Conservation (phyloP, 2,888 invertebrate genomes). For the Acrobasis suavella region DNA sequence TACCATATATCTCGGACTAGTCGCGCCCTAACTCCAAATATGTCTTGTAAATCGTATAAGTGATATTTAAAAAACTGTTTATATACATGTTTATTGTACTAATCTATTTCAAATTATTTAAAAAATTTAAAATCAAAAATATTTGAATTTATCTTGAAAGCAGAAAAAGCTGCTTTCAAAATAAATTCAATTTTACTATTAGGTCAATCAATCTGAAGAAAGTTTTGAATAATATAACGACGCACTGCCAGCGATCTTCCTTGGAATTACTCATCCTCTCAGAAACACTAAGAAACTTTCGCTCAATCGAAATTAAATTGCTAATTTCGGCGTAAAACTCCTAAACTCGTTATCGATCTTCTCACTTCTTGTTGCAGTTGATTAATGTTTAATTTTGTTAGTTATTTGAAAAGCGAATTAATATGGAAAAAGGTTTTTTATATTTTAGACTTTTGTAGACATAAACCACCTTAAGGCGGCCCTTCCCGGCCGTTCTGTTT, state of each 20-base stretch:
- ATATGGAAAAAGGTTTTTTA: not conserved
- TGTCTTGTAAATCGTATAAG: too few relatives aligned
- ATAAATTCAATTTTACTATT: conserved; percentile 27
- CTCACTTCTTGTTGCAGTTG: conserved; percentile 29
- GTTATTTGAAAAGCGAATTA: not conserved
- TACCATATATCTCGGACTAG: too few relatives aligned
- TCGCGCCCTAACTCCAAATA: too few relatives aligned
- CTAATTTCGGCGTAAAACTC: conserved; percentile 64
- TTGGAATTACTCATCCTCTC: conserved; percentile 60
- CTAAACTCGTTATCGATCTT: conserved; percentile 60
- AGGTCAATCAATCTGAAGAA: conserved; percentile 60
- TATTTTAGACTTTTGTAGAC: not conserved
- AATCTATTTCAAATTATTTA: too few relatives aligned
- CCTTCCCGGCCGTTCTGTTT: too few relatives aligned
- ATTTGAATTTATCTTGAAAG: too few relatives aligned
- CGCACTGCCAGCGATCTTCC: conserved; percentile 46
- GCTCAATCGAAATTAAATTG: conserved; percentile 67
- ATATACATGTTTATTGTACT: too few relatives aligned
- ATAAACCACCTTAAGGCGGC: too few relatives aligned
- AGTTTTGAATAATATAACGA: conserved; percentile 53
- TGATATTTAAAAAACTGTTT: too few relatives aligned
- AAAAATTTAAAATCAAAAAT: too few relatives aligned
- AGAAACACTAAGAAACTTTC: conserved; percentile 59
- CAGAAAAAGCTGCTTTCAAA: not conserved
- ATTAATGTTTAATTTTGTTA: not conserved